phyloP scores from a whole-genome alignment of 2,113 vertebrate genomes.

The Daphoenositta chrysoptera region DNA sequence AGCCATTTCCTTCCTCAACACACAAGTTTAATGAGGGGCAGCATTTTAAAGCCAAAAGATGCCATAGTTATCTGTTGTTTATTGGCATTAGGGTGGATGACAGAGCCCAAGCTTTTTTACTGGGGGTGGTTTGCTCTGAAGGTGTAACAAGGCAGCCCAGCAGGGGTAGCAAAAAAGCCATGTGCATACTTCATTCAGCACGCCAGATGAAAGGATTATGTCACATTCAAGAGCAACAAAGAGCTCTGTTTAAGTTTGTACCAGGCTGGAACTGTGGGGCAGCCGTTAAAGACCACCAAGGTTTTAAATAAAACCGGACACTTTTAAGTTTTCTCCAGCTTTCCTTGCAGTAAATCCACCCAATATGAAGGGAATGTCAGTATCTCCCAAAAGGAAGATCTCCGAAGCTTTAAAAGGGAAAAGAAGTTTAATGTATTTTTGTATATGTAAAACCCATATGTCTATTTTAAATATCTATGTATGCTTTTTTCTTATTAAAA shows the following conservation, averaged over 20 bases:
- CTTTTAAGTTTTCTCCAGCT: slow-evolving; percentile 54
- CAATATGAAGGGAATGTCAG: slow-evolving; percentile 24
- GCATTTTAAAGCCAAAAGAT: slow-evolving; percentile 54
- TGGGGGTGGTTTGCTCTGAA: slow-evolving; percentile 53
- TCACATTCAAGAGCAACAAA: slow-evolving; percentile 72
- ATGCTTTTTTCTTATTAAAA: background rate
- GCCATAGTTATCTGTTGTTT: slow-evolving; percentile 54
- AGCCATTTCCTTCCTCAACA: slow-evolving; percentile 47
- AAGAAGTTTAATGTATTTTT: background rate
- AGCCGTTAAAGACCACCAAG: slow-evolving; percentile 66
- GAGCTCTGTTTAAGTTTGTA: slow-evolving; percentile 70
- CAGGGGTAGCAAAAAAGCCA: slow-evolving; percentile 63
- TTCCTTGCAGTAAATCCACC: slow-evolving; percentile 23
- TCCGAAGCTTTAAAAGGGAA: background rate
- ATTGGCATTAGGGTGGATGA: slow-evolving; percentile 51
- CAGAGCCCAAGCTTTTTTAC: slow-evolving; percentile 33
- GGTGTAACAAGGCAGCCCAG: slow-evolving; percentile 69
- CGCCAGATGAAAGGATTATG: slow-evolving; percentile 70
- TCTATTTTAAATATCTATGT: background rate
- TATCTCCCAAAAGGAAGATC: slow-evolving; percentile 8
- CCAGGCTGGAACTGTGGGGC: slow-evolving; percentile 53
- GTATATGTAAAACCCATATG: background rate
- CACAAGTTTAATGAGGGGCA: slow-evolving; percentile 43
- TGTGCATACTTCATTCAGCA: slow-evolving; percentile 67
- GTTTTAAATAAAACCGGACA: slow-evolving; percentile 63